Percentiles rank a stretch among this genome's conserved stretches.
Evolutionary conservation across 2,113 vertebrate species (phyloP).

Genomic region (Vireo altiloquus): DNA sequence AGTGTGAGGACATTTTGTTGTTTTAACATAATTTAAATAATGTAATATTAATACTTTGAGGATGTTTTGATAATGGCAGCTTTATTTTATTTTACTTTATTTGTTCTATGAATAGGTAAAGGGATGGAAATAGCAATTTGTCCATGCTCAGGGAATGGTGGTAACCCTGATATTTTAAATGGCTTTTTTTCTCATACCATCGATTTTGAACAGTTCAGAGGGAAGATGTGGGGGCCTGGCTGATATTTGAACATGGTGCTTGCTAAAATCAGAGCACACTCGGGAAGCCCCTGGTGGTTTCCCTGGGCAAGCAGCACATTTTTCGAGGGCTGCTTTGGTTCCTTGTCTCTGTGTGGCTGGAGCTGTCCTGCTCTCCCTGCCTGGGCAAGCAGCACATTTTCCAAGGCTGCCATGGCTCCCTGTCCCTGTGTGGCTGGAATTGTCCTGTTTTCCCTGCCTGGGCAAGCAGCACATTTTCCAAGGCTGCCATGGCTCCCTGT

Average conservation of each 20-base stretch:
- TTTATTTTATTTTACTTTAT: background rate
- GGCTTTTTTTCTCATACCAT: background rate
- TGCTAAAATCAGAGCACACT: background rate
- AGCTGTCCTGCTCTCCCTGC: background rate
- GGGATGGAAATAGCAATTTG: background rate
- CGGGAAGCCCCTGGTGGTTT: no score
- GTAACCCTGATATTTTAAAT: background rate
- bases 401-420: rapidly evolving
- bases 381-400: rapidly evolving
- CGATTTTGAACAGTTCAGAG: rapidly evolving
- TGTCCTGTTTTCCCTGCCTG: background rate
- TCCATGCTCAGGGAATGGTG: background rate
- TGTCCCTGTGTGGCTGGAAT: no score
- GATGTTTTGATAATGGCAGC: background rate
- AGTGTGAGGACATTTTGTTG: background rate
- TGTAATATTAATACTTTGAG: background rate
- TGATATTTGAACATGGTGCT: rapidly evolving
- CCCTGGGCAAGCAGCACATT: rapidly evolving
- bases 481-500: rapidly evolving
- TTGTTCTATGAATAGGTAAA: background rate
- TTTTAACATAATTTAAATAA: background rate
- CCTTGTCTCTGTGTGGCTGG: background rate
- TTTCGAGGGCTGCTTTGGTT: background rate
- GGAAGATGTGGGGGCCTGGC: background rate
- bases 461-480: rapidly evolving